Evolutionary conservation across 2,888 invertebrate species (phyloP), one percentile per base, ranked within the genome.

Genomic region (Ophion slaviceki): DNA sequence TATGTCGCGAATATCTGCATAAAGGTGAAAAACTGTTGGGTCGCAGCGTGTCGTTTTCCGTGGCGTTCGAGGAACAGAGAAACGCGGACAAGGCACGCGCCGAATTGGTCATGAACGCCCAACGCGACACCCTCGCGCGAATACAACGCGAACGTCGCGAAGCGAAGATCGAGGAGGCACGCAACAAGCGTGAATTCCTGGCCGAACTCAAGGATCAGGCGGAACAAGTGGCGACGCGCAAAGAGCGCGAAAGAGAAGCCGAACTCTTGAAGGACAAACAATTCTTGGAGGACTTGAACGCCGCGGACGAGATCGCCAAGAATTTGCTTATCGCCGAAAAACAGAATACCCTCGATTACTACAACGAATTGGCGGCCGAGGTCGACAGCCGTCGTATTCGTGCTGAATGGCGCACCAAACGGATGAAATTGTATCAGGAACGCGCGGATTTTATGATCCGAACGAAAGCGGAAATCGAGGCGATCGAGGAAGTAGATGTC

Each of bases 341-440:
- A 89, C 90, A 90, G 74, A 95, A 95, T 92, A 95, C 96, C 88
- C 94, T 96, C 90, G 95, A 95, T 89, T 96, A 96, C 91, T 96
- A 96, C 89, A 95, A 95, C n/a, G 95, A 96, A 89, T 91, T 96
- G 64, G 95, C 95, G 59, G 95, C 95, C 91, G 95, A 95, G 89
- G 95, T 95, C 0, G 96, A 96, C 83, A 95, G 95, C 88, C 95
- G 95, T 83, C 95, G 95, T 85, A 91, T 95, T 59, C 95, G 95
- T 87, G 95, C 95, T 0, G 95, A 95, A 88, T 96, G 96, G 96
- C 95, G 95, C 89, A 94, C 95, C 70, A 95, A 94, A 90, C 92
- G 92, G 85, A 93, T 93, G 92, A 89, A 90, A 72, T 84, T 92
- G 20, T 92, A 91, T 20, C 92, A 93, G 24, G 88, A 92, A 75